A percentile compares a stretch with the other conserved stretches of the same genome.
Evolutionary conservation across 2,797 vertebrate species (phyloP).

Genomic region (Dallia pectoralis): DNA sequence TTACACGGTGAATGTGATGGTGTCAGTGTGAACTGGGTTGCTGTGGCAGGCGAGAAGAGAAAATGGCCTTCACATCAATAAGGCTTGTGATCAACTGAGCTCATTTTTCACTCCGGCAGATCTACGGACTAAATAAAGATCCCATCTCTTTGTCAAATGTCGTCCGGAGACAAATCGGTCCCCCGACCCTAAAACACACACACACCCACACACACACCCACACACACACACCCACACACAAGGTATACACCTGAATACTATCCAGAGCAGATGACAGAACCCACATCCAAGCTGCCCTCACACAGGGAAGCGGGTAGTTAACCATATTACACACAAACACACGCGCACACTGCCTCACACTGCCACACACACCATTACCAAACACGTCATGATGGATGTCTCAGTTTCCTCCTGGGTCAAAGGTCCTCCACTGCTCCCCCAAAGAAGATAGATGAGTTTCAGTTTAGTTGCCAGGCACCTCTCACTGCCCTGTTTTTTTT

Average conservation of each 20-base stretch:
- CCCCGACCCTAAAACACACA: constrained; percentile 8
- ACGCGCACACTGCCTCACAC: background rate
- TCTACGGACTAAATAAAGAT: constrained; percentile 44
- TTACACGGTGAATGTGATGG: background rate
- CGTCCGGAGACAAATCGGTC: constrained; percentile 36
- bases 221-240: constrained; percentile 1
- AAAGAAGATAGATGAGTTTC: constrained; percentile 74
- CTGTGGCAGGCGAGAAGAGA: too few species aligned
- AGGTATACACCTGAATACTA: constrained; percentile 50
- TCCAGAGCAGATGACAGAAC: constrained; percentile 19
- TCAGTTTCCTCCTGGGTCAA: constrained; percentile 67
- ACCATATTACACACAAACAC: constrained; percentile 35
- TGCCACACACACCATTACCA: constrained; percentile 56
- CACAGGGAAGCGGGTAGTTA: constrained; percentile 67
- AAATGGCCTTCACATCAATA: constrained; percentile 27
- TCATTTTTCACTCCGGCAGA: constrained; percentile 52
- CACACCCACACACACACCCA: constrained; percentile 3
- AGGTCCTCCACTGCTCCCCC: constrained; percentile 66
- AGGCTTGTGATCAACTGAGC: constrained; percentile 40
- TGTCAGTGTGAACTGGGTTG: background rate
- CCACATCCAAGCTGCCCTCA: constrained; percentile 33
- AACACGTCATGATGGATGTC: constrained; percentile 79
- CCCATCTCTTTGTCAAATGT: constrained; percentile 35
- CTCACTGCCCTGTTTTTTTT: constrained; percentile 69
- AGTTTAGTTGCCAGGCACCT: constrained; percentile 61